Evolutionary conservation across 2,888 invertebrate species (phyloP).

Genomic region (Dendrolimus pini): DNA sequence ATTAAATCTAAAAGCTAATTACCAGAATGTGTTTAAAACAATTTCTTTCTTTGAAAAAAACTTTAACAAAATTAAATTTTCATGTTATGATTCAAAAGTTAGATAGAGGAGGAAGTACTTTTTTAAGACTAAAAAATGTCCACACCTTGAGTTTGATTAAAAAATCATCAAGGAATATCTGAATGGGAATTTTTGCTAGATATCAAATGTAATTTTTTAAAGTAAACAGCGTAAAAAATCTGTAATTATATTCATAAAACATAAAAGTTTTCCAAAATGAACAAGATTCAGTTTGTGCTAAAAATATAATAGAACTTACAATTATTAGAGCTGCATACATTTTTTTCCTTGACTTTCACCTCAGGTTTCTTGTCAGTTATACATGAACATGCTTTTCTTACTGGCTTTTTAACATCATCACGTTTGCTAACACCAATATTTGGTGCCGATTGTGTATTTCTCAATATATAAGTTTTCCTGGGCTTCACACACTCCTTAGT

Average conservation of each 20-base stretch:
- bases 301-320: slow-evolving; percentile 33
- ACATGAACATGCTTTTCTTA: slow-evolving; percentile 56
- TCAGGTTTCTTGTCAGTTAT: slow-evolving; percentile 45
- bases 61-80: too few relatives aligned
- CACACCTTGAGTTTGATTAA: too few relatives aligned
- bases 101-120: too few relatives aligned
- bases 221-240: background rate
- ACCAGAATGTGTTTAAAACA: too few relatives aligned
- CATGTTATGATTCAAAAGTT: too few relatives aligned
- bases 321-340: slow-evolving; percentile 36
- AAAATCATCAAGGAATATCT: too few relatives aligned
- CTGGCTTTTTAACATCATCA: slow-evolving; percentile 26
- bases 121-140: too few relatives aligned
- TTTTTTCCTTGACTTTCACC: slow-evolving; percentile 26
- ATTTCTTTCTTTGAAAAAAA: too few relatives aligned
- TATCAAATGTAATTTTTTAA: background rate
- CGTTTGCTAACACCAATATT: slow-evolving; percentile 30
- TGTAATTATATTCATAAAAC: background rate
- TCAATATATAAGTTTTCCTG: slow-evolving; percentile 13
- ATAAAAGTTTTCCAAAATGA: slow-evolving; percentile 1
- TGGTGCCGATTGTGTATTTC: slow-evolving; percentile 51
- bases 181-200: background rate
- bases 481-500: slow-evolving; percentile 35
- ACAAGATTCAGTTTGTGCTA: too few relatives aligned
- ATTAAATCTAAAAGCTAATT: too few relatives aligned